Evolutionary conservation across 2,797 vertebrate species (phyloP).

Genomic region (Melopsittacus undulatus): DNA sequence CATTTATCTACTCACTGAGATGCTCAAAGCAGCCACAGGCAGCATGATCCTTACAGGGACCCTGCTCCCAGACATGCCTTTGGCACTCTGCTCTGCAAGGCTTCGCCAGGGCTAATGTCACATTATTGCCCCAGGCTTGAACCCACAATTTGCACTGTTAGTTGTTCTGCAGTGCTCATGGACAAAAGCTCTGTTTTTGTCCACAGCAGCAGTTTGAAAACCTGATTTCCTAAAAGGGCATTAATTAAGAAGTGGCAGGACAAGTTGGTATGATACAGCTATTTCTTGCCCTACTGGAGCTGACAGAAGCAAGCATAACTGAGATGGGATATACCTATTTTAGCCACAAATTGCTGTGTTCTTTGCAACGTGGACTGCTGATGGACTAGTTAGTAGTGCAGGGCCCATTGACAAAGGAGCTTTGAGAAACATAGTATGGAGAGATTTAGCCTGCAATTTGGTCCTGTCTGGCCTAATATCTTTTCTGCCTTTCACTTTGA

Average conservation of each 20-base stretch:
- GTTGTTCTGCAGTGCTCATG: neutral
- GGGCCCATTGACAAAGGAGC: neutral
- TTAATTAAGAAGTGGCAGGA: neutral
- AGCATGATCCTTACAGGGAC: neutral
- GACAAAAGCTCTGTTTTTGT: neutral
- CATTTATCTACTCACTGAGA: accelerated
- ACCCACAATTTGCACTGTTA: neutral
- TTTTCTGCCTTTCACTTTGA: neutral
- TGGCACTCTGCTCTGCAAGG: neutral
- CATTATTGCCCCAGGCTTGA: neutral
- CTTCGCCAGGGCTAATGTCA: neutral
- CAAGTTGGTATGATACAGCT: neutral
- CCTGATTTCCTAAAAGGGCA: neutral
- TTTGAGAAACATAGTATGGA: neutral
- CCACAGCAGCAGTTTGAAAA: neutral
- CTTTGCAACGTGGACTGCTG: neutral
- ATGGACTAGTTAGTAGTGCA: neutral
- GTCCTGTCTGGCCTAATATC: neutral
- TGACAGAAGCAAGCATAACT: neutral
- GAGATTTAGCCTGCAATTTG: neutral
- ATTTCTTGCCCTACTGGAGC: neutral
- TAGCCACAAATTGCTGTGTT: neutral
- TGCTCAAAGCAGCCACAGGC: neutral
- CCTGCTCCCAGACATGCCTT: neutral
- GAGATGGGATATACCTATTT: neutral